Base-by-base conservation (phyloP, 2,113 vertebrate genomes). In the Oryzias celebensis region DNA sequence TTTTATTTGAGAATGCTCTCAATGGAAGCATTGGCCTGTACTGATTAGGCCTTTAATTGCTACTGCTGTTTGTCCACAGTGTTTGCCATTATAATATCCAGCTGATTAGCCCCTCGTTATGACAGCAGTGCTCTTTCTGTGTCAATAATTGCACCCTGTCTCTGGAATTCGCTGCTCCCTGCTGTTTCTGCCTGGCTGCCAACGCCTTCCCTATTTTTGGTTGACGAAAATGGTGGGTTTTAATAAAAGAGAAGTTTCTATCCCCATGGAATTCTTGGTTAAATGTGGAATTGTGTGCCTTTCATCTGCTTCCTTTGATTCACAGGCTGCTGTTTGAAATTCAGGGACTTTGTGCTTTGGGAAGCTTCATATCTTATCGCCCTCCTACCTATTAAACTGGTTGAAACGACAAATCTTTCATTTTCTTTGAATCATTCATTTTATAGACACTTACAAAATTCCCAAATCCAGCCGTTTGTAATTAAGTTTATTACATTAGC, bases 231-330 rank as follows among this genome's bases (percentile, higher is more conserved):
- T 68, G 52, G 68, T 71, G 62, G 73, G 69, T 75, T 81, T 69
- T 80, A 75, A 81, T 85, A 74, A 86, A 86, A 81, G 72, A 59
- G 63, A 81, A 71, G 57, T 58, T 56, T 71, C 41, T 65, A 23
- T 75, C 83, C 84, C 80, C 53, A 70, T 59, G 63, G 82, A 83
- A 67, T 65, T 59, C 75, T 78, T 68, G 68, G 78, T 71, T 87
- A 77, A 83, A 88, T 87, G 78, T 86, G 65, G 75, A 85, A 74
- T 74, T 73, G 67, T 51, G 28, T 57, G 54, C 66, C 82, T 87
- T 87, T 88, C 62, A 90, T 88, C 83, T 59, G 59, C 45, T 79
- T 54, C 70, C 74, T 87, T 85, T 86, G 83, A 84, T 71, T 83
- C 46, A 22, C 20, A 43, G 17, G 14, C 58, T 0, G 18, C 64